Percentiles rank a stretch among this genome's conserved stretches.
phyloP scores from a whole-genome alignment of 1,140 invertebrate genomes.

The Asbolus verrucosus region DNA sequence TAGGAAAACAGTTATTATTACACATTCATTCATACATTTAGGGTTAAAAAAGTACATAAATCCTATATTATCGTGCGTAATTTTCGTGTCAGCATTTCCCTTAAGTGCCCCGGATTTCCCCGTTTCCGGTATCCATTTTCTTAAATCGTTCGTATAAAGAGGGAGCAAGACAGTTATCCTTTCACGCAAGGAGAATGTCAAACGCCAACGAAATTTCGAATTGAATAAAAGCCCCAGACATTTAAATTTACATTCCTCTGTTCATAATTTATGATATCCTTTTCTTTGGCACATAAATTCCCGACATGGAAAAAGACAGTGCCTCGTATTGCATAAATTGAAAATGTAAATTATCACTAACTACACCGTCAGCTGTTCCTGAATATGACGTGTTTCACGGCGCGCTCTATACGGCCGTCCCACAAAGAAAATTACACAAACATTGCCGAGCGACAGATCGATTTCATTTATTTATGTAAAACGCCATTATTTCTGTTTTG shows the following conservation, averaged over 20 bases:
- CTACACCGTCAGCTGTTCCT: constrained; percentile 44
- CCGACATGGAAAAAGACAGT: constrained; percentile 34
- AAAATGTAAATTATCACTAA: constrained; percentile 47
- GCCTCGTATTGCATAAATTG: constrained; percentile 42
- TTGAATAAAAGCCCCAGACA: constrained; percentile 24
- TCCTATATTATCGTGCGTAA: constrained; percentile 26
- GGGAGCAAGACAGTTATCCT: constrained; percentile 30
- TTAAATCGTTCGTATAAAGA: constrained; percentile 27
- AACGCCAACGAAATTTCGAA: constrained; percentile 22
- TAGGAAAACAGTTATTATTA: too few species aligned
- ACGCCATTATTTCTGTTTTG: background rate
- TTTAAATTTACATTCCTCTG: constrained; percentile 37
- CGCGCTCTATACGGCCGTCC: constrained; percentile 9
- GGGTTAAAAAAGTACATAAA: too few species aligned
- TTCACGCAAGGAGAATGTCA: constrained; percentile 33
- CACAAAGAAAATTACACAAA: constrained; percentile 25
- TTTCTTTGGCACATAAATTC: constrained; percentile 32
- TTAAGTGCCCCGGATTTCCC: constrained; percentile 14
- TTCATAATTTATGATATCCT: constrained; percentile 32
- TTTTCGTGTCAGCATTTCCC: background rate
- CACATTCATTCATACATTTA: too few species aligned
- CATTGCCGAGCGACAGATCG: background rate
- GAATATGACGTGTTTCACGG: constrained; percentile 40
- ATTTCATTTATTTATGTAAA: constrained; percentile 13
- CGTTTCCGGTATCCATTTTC: constrained; percentile 18